Evolutionary conservation across 1,140 invertebrate species (phyloP).

Genomic region (Philopotamus ludificatus): DNA sequence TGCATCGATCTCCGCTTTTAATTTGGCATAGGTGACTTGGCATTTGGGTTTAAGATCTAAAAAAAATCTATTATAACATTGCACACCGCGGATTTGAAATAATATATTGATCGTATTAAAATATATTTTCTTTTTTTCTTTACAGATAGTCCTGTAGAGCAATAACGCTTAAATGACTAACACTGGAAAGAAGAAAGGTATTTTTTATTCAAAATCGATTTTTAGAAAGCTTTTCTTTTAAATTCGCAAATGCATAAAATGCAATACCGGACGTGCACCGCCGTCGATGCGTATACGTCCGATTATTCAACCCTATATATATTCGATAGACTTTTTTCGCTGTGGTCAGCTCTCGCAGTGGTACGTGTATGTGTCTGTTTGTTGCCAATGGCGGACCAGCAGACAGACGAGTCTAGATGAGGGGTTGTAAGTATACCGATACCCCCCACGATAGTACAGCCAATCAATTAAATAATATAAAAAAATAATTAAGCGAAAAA

Average conservation of each 20-base stretch:
- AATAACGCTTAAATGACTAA: slow-evolving; percentile 38
- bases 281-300: too few species aligned
- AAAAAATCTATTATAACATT: too few species aligned
- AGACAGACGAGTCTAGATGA: slow-evolving; percentile 29
- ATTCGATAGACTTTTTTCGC: slow-evolving; percentile 29
- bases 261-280: too few species aligned
- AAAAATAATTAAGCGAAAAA: too few species aligned
- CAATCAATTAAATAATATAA: neutral
- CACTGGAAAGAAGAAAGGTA: slow-evolving; percentile 40
- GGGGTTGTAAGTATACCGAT: slow-evolving; percentile 27
- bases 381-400: neutral
- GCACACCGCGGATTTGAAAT: too few species aligned
- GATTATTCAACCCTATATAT: slow-evolving; percentile 3
- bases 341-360: slow-evolving; percentile 25
- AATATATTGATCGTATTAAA: too few species aligned
- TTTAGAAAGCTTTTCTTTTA: too few species aligned
- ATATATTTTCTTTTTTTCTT: slow-evolving; percentile 28
- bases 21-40: too few species aligned
- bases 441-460: slow-evolving; percentile 4
- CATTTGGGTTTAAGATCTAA: too few species aligned
- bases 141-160: slow-evolving; percentile 22
- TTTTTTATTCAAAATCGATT: neutral
- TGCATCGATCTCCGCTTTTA: slow-evolving; percentile 4
- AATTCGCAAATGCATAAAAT: too few species aligned
- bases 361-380: neutral